A percentile compares a stretch with the other conserved stretches of the same genome.
Conservation (phyloP, 2,888 invertebrate species). For the Temnothorax ravouxi region DNA sequence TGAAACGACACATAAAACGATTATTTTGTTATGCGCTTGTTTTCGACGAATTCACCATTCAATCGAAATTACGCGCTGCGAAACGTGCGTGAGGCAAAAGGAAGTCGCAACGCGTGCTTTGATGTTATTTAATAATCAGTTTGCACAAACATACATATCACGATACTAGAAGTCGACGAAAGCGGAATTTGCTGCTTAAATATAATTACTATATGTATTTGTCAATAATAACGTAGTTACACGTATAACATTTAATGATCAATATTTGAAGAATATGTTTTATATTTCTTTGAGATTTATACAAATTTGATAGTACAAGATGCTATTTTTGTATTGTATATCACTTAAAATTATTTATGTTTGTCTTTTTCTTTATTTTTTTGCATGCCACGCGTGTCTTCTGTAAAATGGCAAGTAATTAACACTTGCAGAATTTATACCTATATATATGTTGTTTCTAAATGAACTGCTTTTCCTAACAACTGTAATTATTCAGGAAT, state of each 20-base stretch:
- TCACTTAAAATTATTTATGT: neutral
- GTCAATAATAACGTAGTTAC: constrained; percentile 17
- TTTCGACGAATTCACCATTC: constrained; percentile 51
- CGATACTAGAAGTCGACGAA: constrained; percentile 12
- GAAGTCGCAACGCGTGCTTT: constrained; percentile 1
- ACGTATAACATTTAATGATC: neutral
- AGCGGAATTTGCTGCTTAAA: constrained; percentile 23
- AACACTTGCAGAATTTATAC: neutral
- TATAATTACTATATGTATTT: constrained; percentile 39
- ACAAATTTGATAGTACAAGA: neutral
- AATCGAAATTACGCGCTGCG: constrained; percentile 34
- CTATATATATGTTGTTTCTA: neutral
- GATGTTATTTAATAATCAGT: constrained; percentile 40
- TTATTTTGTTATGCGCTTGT: constrained; percentile 54
- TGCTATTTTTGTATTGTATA: neutral
- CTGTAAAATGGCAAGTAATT: neutral
- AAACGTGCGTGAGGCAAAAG: neutral
- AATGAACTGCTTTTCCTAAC: neutral
- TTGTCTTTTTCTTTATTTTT: neutral
- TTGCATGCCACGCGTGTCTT: neutral
- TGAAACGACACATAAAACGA: constrained; percentile 37
- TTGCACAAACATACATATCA: constrained; percentile 21
- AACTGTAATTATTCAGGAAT: neutral
- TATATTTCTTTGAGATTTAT: neutral
- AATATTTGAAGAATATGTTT: constrained; percentile 11